phyloP scores from a whole-genome alignment of 1,140 invertebrate species.

The Geopemphigus sp. region DNA sequence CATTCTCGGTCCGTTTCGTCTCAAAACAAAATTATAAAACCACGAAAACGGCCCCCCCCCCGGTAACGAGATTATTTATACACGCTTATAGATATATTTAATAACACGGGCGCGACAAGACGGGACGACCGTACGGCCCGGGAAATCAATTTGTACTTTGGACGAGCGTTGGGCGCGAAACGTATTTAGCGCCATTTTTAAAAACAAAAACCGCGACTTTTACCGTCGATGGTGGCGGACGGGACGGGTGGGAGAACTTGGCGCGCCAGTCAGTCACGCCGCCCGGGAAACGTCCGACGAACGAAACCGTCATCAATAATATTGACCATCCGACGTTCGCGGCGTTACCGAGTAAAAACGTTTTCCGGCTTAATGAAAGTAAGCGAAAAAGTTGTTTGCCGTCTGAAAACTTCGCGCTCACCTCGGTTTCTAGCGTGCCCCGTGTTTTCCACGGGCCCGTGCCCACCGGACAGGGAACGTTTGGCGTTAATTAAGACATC shows the following conservation, averaged over 20 bases:
- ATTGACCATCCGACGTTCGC: constrained; percentile 41
- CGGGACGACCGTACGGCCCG: not conserved
- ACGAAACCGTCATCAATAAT: constrained; percentile 43
- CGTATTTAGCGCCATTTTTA: not conserved
- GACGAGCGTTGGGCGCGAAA: not conserved
- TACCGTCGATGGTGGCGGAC: no score
- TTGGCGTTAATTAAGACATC: constrained; percentile 48
- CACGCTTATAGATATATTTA: not conserved
- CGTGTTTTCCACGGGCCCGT: constrained; percentile 9
- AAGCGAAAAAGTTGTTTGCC: constrained; percentile 20
- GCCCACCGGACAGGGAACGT: no score
- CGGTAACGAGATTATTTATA: no score
- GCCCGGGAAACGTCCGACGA: not conserved
- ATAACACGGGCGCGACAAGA: no score
- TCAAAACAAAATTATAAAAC: no score
- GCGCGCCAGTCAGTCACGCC: not conserved
- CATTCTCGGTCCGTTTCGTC: no score
- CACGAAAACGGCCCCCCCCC: no score
- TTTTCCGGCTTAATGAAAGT: not conserved
- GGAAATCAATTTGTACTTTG: not conserved
- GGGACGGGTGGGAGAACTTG: no score
- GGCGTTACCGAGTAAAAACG: constrained; percentile 19
- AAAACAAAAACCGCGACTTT: not conserved
- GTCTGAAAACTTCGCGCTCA: constrained; percentile 36
- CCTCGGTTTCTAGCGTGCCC: constrained; percentile 3